Conservation (phyloP, 2,888 invertebrate species). For the Perizoma flavofasciatum region DNA sequence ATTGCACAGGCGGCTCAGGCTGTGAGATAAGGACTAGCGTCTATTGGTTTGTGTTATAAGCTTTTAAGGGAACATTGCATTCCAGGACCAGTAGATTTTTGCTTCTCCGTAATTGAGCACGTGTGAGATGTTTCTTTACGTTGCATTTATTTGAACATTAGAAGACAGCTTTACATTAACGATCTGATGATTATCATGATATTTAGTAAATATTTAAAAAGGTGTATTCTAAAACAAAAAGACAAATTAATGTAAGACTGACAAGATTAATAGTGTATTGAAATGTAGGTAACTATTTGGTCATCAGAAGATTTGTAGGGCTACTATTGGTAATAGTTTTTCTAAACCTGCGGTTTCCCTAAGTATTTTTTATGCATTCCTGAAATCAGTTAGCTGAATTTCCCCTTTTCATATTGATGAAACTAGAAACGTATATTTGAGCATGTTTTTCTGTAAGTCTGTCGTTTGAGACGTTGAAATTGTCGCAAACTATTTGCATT, state of each 20-base stretch:
- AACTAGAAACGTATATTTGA: too few relatives aligned
- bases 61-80: constrained; percentile 26
- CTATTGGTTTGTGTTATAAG: constrained; percentile 31
- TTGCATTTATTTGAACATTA: constrained; percentile 21
- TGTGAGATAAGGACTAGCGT: constrained; percentile 30
- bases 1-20: constrained; percentile 21
- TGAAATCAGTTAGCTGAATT: constrained; percentile 1
- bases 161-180: constrained; percentile 5
- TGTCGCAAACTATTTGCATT: too few relatives aligned
- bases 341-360: background rate
- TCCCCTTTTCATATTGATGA: too few relatives aligned
- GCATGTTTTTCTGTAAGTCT: too few relatives aligned
- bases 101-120: constrained; percentile 12
- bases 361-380: constrained; percentile 5
- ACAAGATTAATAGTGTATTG: constrained; percentile 10
- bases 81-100: constrained; percentile 24
- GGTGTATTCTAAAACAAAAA: constrained; percentile 23
- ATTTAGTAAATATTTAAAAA: constrained; percentile 6
- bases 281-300: constrained; percentile 5
- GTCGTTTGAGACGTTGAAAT: too few relatives aligned
- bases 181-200: constrained; percentile 10
- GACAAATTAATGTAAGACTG: constrained; percentile 29
- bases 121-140: constrained; percentile 8
- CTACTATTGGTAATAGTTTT: constrained; percentile 4
- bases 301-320: background rate